Percentiles rank a stretch among this genome's conserved stretches.
These are phyloP conservation scores for Diplodus sargus DNA, from an alignment of 2,797 vertebrate genomes.

Conservation along the genomic window DNA sequence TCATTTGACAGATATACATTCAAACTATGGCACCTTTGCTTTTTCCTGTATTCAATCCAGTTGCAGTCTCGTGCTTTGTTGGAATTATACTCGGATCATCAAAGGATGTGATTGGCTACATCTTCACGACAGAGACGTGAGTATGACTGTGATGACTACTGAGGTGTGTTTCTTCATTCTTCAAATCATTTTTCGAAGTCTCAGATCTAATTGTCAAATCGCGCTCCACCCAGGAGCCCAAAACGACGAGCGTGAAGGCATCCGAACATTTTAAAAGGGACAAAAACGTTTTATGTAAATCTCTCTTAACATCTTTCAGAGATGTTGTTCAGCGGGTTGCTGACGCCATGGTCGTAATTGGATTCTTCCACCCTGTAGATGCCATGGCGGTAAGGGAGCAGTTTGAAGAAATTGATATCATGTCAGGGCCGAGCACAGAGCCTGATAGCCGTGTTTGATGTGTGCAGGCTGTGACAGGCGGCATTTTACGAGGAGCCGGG, in stretches of 20 bases:
- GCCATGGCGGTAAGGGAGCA: constrained; percentile 79
- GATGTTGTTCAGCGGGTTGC: constrained; percentile 83
- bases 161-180: background rate
- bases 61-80: constrained; percentile 72
- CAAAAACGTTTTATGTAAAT: background rate
- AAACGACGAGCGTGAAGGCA: no score
- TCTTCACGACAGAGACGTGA: constrained; percentile 87
- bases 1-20: no score
- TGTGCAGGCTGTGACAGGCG: constrained; percentile 81
- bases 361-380: constrained; percentile 85
- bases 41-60: constrained; percentile 46
- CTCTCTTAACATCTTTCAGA: constrained; percentile 65
- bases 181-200: background rate
- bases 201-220: no score
- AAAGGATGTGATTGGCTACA: constrained; percentile 79
- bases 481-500: constrained; percentile 86
- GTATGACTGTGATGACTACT: constrained; percentile 50
- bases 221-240: no score
- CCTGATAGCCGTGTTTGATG: constrained; percentile 6
- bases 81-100: constrained; percentile 41
- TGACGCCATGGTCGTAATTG: constrained; percentile 81
- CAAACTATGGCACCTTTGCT: background rate
- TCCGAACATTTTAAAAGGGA: background rate
- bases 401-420: background rate
- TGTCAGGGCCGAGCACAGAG: background rate